Percentiles rank a stretch among this genome's conserved stretches.
Evolutionary conservation across 2,113 vertebrate species (phyloP).

Genomic region (Amphilophus citrinellus): DNA sequence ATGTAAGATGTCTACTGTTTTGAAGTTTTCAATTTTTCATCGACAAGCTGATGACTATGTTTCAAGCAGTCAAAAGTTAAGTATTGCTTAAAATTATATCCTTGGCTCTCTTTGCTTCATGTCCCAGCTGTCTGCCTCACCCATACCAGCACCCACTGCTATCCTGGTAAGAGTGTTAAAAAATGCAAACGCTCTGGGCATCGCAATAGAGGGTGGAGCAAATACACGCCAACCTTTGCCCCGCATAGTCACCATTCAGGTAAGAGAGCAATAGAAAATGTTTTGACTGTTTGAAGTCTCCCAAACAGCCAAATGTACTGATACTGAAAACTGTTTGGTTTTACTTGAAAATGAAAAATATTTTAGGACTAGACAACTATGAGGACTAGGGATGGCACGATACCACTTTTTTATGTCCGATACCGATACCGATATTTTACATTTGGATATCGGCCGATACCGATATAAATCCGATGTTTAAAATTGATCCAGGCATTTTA

Average conservation of each 20-base stretch:
- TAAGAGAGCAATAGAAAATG: slow-evolving; percentile 38
- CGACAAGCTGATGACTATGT: not conserved
- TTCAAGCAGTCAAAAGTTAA: not conserved
- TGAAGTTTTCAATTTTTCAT: not conserved
- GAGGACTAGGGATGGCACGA: no score
- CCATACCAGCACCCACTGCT: slow-evolving; percentile 80
- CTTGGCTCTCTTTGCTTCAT: not conserved
- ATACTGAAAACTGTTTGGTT: not conserved
- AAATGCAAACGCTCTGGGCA: slow-evolving; percentile 89
- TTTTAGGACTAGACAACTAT: no score
- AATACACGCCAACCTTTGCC: slow-evolving; percentile 94
- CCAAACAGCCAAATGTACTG: not conserved
- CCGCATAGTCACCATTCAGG: slow-evolving; percentile 96
- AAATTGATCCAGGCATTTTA: no score
- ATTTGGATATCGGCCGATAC: no score
- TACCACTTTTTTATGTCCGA: no score
- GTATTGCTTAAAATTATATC: not conserved
- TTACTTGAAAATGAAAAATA: no score
- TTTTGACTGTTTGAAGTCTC: not conserved
- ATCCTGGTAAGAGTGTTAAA: slow-evolving; percentile 88
- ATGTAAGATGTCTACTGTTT: not conserved
- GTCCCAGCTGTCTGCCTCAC: slow-evolving; percentile 52
- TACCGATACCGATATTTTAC: no score
- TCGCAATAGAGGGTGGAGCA: slow-evolving; percentile 95
- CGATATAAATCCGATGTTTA: no score